A percentile compares a stretch with the other conserved stretches of the same genome.
phyloP scores from a whole-genome alignment of 2,113 vertebrate species.

The Diglossa brunneiventris region DNA sequence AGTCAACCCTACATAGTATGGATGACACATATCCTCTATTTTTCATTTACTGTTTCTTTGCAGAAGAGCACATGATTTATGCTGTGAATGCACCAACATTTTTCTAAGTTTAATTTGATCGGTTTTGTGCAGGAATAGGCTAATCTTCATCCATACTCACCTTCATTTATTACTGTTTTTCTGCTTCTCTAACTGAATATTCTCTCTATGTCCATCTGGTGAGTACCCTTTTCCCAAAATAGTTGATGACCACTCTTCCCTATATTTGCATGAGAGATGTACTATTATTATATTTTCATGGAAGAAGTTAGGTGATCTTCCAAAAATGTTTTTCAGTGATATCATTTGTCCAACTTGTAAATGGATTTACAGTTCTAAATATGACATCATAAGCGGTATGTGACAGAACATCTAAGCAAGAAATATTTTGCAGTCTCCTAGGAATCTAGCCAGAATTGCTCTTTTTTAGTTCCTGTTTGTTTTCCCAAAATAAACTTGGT shows the following conservation, averaged over 20 bases:
- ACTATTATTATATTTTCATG: slow-evolving; percentile 19
- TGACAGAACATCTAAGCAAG: background rate
- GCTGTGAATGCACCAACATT: background rate
- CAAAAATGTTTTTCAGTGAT: background rate
- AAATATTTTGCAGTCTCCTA: background rate
- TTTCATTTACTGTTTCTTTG: background rate
- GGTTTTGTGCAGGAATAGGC: background rate
- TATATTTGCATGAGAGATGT: background rate
- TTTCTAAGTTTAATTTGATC: background rate
- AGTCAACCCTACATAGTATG: background rate
- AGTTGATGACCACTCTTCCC: slow-evolving; percentile 2
- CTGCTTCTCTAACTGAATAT: slow-evolving; percentile 11
- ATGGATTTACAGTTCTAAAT: slow-evolving; percentile 17
- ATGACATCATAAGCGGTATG: background rate
- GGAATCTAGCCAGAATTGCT: background rate
- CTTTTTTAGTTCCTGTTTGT: background rate
- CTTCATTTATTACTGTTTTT: slow-evolving; percentile 31
- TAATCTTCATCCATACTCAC: slow-evolving; percentile 14
- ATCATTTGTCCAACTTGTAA: background rate
- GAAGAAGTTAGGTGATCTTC: background rate
- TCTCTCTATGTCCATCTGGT: slow-evolving; percentile 31
- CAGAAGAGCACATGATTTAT: background rate
- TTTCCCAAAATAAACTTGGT: background rate
- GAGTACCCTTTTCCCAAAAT: slow-evolving; percentile 13
- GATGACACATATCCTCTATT: background rate